A percentile compares a stretch with the other conserved stretches of the same genome.
Evolutionary conservation across 2,113 vertebrate genomes (phyloP).

Genomic region (Dasyurus viverrinus): DNA sequence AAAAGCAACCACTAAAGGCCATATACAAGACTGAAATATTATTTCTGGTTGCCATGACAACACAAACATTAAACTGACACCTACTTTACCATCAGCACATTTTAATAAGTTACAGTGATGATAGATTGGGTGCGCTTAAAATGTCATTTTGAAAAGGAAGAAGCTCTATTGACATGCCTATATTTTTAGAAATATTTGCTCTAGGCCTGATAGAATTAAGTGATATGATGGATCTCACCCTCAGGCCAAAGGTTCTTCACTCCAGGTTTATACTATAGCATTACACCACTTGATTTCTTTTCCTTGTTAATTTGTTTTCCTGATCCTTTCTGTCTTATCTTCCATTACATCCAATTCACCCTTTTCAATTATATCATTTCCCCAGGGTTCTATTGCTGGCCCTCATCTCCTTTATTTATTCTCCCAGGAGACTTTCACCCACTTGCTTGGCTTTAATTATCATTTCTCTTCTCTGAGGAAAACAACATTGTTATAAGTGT

Average conservation of each 20-base stretch:
- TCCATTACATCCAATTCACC: background rate
- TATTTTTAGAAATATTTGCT: background rate
- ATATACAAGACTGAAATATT: background rate
- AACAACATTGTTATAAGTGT: background rate
- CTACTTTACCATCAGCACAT: background rate
- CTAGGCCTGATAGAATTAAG: background rate
- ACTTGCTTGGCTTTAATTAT: background rate
- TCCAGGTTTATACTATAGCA: background rate
- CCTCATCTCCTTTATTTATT: background rate
- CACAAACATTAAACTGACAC: conserved; percentile 1
- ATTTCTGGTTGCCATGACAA: background rate
- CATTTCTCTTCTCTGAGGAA: conserved; percentile 1
- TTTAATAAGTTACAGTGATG: background rate
- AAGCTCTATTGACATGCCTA: background rate
- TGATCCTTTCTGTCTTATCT: conserved; percentile 4
- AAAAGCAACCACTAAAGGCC: background rate
- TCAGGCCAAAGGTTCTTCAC: background rate
- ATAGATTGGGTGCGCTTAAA: background rate
- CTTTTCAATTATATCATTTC: background rate
- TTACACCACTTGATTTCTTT: background rate
- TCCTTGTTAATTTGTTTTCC: background rate
- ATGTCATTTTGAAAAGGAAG: background rate
- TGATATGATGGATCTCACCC: background rate
- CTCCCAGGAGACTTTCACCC: background rate
- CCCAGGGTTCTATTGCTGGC: background rate